Evolutionary conservation across 2,888 invertebrate genomes (phyloP).

Genomic region (Cistogaster globosa): DNA sequence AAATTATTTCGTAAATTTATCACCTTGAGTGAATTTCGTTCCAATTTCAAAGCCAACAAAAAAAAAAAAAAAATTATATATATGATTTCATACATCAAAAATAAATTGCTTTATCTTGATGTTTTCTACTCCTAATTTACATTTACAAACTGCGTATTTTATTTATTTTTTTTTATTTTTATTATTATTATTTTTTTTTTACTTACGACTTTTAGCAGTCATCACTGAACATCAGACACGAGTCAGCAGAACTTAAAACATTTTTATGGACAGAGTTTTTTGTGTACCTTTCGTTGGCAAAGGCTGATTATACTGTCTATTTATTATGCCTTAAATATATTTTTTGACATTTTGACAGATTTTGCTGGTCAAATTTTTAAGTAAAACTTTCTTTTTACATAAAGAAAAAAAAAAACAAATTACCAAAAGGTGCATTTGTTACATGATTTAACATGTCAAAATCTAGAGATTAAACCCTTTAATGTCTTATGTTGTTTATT

Average conservation of each 20-base stretch:
- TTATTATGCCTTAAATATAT: slow-evolving; percentile 63
- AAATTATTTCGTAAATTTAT: background rate
- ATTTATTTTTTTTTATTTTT: background rate
- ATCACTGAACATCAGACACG: slow-evolving; percentile 24
- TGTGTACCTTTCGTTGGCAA: slow-evolving; percentile 10
- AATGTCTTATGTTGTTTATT: slow-evolving; percentile 16
- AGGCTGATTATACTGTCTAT: slow-evolving; percentile 59
- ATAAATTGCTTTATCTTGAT: slow-evolving; percentile 17
- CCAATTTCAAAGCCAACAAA: background rate
- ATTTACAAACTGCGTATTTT: slow-evolving; percentile 23
- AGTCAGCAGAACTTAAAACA: slow-evolving; percentile 33
- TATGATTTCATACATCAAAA: slow-evolving; percentile 23
- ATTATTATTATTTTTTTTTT: too few species aligned
- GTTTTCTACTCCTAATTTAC: slow-evolving; percentile 18
- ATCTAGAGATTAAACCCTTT: slow-evolving; percentile 48
- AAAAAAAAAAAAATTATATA: background rate
- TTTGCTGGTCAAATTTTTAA: slow-evolving; percentile 49
- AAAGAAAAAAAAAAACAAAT: background rate
- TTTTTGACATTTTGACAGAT: slow-evolving; percentile 72
- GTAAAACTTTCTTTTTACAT: slow-evolving; percentile 60
- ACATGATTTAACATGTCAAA: slow-evolving; percentile 38
- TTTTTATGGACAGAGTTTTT: slow-evolving; percentile 12
- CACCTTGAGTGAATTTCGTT: slow-evolving; percentile 12
- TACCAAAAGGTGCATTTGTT: slow-evolving; percentile 23
- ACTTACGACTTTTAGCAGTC: slow-evolving; percentile 4